phyloP scores from a whole-genome alignment of 2,888 invertebrate species.

The Acronicta aceris region DNA sequence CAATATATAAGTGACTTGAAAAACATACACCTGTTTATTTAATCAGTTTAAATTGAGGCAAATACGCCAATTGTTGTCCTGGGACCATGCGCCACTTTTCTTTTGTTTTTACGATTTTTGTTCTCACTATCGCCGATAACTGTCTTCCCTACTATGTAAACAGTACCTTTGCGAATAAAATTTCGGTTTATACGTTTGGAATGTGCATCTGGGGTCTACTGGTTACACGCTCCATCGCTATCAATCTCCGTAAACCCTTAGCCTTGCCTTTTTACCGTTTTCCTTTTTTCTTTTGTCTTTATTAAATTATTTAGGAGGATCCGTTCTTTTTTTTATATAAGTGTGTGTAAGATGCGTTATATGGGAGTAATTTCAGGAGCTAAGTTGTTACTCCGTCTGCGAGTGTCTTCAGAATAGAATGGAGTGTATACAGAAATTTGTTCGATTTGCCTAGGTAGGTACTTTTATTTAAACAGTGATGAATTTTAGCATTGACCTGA shows the following conservation, averaged over 20 bases:
- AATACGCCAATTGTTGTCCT: slow-evolving; percentile 3
- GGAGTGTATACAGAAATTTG: too few species aligned
- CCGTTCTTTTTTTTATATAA: slow-evolving; percentile 11
- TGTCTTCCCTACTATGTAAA: slow-evolving; percentile 15
- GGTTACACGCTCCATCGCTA: slow-evolving; percentile 19
- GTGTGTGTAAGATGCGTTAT: slow-evolving; percentile 2
- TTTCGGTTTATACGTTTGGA: slow-evolving; percentile 17
- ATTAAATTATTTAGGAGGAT: slow-evolving; percentile 32
- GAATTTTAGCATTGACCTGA: too few species aligned
- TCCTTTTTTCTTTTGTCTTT: slow-evolving; percentile 23
- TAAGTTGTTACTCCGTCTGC: too few species aligned
- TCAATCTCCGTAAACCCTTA: slow-evolving; percentile 31
- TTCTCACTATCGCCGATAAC: slow-evolving; percentile 23
- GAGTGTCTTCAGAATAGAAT: too few species aligned
- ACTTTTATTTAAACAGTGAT: too few species aligned
- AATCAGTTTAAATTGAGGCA: slow-evolving; percentile 17
- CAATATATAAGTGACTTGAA: not conserved
- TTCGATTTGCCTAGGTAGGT: too few species aligned
- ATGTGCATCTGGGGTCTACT: slow-evolving; percentile 40
- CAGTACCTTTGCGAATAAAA: slow-evolving; percentile 28
- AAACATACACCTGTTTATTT: not conserved
- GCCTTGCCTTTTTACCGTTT: slow-evolving; percentile 23
- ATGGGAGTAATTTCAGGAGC: too few species aligned
- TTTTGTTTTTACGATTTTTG: slow-evolving; percentile 25
- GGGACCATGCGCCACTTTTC: slow-evolving; percentile 5